These are phyloP conservation scores for Conus ventricosus DNA, from an alignment of 1,140 invertebrate genomes.

Conservation along the genomic window DNA sequence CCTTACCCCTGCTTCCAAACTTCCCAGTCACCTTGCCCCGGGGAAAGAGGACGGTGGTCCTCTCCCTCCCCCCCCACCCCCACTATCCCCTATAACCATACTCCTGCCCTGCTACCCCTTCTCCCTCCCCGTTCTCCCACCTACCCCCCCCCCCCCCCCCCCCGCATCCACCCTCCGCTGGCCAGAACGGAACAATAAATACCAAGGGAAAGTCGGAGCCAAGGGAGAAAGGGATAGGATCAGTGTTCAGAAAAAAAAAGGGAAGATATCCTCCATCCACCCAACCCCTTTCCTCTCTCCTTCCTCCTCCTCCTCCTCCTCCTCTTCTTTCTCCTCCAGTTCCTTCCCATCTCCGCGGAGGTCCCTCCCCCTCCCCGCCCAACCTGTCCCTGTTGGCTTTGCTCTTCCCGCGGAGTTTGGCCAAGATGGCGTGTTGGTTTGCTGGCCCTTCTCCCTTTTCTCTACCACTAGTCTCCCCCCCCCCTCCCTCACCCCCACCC, in stretches of 20 bases:
- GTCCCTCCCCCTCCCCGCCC: too few relatives aligned
- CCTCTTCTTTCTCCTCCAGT: too few relatives aligned
- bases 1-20: not conserved
- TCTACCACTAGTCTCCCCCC: too few relatives aligned
- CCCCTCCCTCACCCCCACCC: too few relatives aligned
- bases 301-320: not conserved
- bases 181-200: too few relatives aligned
- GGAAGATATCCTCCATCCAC: not conserved
- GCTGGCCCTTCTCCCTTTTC: not conserved
- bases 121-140: not conserved
- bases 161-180: too few relatives aligned
- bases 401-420: not conserved
- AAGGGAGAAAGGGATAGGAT: too few relatives aligned
- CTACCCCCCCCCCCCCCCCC: not conserved
- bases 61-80: not conserved
- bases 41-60: not conserved
- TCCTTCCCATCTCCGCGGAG: too few relatives aligned
- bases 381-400: not conserved
- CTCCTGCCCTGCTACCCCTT: not conserved
- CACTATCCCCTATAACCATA: not conserved
- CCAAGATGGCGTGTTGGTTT: slow-evolving; percentile 1
- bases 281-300: not conserved
- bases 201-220: too few relatives aligned
- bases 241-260: too few relatives aligned
- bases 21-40: not conserved